Conservation (phyloP, 2,113 vertebrate genomes). For the Ia io region DNA sequence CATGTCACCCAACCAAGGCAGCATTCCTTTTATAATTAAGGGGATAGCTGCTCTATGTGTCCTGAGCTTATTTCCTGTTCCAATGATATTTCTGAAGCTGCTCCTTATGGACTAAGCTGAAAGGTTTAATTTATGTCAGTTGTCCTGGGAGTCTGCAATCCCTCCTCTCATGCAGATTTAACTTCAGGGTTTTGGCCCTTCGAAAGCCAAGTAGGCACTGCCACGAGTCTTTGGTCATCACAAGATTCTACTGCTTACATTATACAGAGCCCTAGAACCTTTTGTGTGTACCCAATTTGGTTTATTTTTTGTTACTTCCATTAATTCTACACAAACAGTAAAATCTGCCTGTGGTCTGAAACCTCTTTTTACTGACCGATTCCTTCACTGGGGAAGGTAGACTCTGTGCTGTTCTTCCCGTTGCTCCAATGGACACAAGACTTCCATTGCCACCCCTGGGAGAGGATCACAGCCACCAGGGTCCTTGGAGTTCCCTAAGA, state of each 20-base stretch:
- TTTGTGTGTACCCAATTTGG: neutral
- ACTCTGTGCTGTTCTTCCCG: neutral
- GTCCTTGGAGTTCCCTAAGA: neutral
- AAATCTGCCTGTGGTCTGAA: neutral
- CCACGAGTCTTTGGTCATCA: neutral
- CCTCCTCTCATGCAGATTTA: neutral
- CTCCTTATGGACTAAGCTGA: neutral
- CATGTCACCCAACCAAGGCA: slow-evolving; percentile 45
- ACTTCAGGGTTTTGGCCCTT: neutral
- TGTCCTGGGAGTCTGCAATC: slow-evolving; percentile 25
- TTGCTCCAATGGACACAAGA: neutral
- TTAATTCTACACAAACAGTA: neutral
- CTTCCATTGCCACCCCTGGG: neutral
- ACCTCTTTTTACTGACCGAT: neutral
- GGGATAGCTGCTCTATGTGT: slow-evolving; percentile 49
- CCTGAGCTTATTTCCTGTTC: slow-evolving; percentile 55
- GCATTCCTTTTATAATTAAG: slow-evolving; percentile 44
- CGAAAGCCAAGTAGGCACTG: neutral
- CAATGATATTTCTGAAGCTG: slow-evolving; percentile 46
- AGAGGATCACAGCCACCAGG: neutral
- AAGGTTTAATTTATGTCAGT: slow-evolving; percentile 45
- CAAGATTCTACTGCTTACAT: neutral
- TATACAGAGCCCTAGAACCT: neutral
- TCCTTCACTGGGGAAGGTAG: neutral
- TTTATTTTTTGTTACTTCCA: neutral